Evolutionary conservation across 2,113 vertebrate species (phyloP).

Genomic region (Gymnorhina tibicen): DNA sequence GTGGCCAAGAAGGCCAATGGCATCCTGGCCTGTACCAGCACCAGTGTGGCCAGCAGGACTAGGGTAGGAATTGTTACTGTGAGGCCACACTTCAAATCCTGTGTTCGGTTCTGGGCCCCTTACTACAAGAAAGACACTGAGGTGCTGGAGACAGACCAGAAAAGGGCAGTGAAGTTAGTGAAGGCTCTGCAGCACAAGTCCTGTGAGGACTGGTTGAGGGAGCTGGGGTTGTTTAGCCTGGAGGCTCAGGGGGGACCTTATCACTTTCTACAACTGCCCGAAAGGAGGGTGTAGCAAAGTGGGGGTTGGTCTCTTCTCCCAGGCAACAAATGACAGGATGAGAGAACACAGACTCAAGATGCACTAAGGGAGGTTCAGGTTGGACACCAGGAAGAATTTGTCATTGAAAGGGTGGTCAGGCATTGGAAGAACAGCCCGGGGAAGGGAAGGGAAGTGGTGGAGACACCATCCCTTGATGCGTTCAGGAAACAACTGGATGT

Average conservation of each 20-base stretch:
- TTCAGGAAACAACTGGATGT: neutral
- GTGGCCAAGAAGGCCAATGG: neutral
- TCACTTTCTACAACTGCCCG: neutral
- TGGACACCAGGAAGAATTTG: neutral
- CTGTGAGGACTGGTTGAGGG: neutral
- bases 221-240: neutral
- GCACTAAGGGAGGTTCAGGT: neutral
- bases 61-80: neutral
- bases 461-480: rapidly evolving
- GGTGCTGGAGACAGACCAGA: neutral
- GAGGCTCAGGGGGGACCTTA: neutral
- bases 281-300: neutral
- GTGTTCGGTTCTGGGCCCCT: neutral
- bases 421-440: neutral
- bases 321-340: neutral
- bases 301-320: neutral
- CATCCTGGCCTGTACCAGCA: neutral
- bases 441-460: neutral
- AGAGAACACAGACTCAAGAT: neutral
- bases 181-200: neutral
- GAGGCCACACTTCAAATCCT: neutral
- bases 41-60: neutral
- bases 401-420: neutral
- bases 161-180: neutral
- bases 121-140: neutral